phyloP scores from a whole-genome alignment of 2,797 vertebrate genomes.

The Limnodromus scolopaceus region DNA sequence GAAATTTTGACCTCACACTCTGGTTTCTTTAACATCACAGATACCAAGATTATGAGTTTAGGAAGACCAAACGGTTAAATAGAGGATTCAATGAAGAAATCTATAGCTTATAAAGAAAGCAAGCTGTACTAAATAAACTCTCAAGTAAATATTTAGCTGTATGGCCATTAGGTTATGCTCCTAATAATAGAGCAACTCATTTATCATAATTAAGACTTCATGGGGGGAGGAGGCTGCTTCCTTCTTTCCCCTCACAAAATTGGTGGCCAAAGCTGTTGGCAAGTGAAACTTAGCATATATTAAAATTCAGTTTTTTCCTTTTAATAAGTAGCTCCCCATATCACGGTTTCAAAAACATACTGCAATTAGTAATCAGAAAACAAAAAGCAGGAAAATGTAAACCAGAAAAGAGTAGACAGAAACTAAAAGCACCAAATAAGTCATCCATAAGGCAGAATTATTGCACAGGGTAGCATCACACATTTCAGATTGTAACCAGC shows the following conservation, averaged over 20 bases:
- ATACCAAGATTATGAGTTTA: conserved; percentile 71
- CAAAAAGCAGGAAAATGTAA: neutral
- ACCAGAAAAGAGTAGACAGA: neutral
- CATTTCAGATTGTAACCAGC: neutral
- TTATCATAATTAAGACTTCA: conserved; percentile 65
- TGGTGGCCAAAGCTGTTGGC: conserved; percentile 22
- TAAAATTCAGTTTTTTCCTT: neutral
- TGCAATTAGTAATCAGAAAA: conserved; percentile 16
- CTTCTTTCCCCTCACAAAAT: conserved; percentile 24
- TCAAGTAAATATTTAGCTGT: conserved; percentile 75
- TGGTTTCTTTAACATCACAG: conserved; percentile 80
- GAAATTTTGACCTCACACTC: conserved; percentile 81
- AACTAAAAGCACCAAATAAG: neutral
- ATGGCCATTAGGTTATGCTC: conserved; percentile 53
- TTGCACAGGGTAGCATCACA: neutral
- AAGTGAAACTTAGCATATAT: conserved; percentile 49
- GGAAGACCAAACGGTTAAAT: conserved; percentile 47
- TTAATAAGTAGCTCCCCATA: neutral
- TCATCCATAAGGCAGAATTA: neutral
- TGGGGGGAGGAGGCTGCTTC: neutral
- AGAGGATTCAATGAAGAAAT: conserved; percentile 63
- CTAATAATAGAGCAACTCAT: conserved; percentile 60
- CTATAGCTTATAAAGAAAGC: conserved; percentile 57
- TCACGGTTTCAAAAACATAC: neutral
- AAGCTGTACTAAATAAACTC: conserved; percentile 68